Evolutionary conservation across 2,888 invertebrate species (phyloP).

Genomic region (Pristionchus exspectatus): DNA sequence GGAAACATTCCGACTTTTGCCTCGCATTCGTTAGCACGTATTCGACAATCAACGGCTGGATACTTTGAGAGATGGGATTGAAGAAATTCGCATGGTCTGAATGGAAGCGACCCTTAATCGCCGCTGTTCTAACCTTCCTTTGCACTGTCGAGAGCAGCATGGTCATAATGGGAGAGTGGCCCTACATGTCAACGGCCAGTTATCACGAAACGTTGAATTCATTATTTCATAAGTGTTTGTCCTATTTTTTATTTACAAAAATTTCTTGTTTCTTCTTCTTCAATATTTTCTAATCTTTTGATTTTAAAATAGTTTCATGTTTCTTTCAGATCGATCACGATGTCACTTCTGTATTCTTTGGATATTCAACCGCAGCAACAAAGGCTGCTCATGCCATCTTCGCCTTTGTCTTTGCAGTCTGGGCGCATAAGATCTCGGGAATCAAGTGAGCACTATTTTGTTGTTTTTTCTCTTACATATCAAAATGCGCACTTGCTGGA

Average conservation of each 20-base stretch:
- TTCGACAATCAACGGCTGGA: too few species aligned
- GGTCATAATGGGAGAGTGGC: neutral
- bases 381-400: neutral
- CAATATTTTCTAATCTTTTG: neutral
- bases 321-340: constrained; percentile 14
- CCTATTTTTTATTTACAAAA: too few species aligned
- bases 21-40: too few species aligned
- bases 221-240: too few species aligned
- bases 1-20: too few species aligned
- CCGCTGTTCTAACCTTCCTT: neutral
- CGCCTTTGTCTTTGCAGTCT: neutral
- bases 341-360: neutral
- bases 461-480: too few species aligned
- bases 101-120: neutral
- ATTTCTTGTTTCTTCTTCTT: neutral
- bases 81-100: neutral
- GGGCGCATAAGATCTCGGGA: neutral
- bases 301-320: neutral
- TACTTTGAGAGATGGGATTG: too few species aligned
- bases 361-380: neutral
- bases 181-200: constrained; percentile 21
- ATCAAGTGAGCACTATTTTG: neutral
- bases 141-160: constrained; percentile 10
- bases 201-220: too few species aligned
- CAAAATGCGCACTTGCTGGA: neutral